These are phyloP conservation scores for Acanthosepion lycidas DNA, from an alignment of 2,888 invertebrate genomes.

Conservation along the genomic window DNA sequence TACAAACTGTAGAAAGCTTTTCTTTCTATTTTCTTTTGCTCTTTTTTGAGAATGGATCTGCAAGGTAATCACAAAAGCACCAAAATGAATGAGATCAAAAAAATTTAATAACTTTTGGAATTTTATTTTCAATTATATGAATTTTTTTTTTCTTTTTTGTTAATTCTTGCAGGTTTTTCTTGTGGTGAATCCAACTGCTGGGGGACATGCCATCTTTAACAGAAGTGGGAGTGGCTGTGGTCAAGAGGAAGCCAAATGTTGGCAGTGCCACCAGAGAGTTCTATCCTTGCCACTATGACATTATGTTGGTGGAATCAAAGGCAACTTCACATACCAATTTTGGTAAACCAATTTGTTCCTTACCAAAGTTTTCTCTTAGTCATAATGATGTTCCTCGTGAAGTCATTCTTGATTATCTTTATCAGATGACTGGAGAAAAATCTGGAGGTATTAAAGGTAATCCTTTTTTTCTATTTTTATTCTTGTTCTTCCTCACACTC, in stretches of 20 bases:
- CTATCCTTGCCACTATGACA: constrained; percentile 2
- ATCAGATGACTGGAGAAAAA: constrained; percentile 45
- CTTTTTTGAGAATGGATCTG: no score
- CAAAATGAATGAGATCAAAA: not conserved
- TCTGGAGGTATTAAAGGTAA: constrained; percentile 45
- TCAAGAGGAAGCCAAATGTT: not conserved
- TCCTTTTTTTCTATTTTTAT: not conserved
- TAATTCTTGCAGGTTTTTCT: not conserved
- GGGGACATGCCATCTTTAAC: not conserved
- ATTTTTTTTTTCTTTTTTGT: not conserved
- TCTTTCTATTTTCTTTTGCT: no score
- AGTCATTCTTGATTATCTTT: constrained; percentile 45
- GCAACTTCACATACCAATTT: not conserved
- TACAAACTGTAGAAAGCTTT: no score
- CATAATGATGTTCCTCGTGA: constrained; percentile 11
- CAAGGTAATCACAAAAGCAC: no score
- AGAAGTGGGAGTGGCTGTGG: constrained; percentile 43
- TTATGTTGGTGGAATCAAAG: constrained; percentile 37
- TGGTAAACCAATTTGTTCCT: not conserved
- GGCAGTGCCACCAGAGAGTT: not conserved
- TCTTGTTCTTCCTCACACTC: no score
- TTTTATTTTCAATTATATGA: not conserved
- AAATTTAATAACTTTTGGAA: not conserved
- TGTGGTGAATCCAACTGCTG: not conserved
- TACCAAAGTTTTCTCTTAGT: constrained; percentile 35